Evolutionary conservation across 2,888 invertebrate species (phyloP).

Genomic region (Microchrysa polita): DNA sequence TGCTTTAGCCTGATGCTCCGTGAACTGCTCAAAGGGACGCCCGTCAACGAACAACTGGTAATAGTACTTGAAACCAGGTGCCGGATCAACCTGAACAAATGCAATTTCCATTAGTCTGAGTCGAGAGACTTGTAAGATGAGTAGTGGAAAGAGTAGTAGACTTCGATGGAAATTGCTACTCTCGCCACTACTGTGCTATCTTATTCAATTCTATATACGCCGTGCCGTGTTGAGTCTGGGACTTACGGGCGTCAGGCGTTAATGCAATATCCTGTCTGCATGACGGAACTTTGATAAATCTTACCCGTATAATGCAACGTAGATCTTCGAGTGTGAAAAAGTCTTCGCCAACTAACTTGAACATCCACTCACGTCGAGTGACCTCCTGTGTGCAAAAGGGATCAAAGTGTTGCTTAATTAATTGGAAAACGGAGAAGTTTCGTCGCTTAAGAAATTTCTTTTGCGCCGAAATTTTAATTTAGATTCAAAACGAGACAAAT

Average conservation of each 20-base stretch:
- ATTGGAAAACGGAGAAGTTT: conserved; percentile 3
- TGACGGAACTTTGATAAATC: conserved; percentile 13
- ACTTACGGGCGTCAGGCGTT: too few relatives aligned
- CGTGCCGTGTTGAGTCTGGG: too few relatives aligned
- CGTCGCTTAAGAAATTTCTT: too few relatives aligned
- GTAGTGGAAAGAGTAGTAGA: background rate
- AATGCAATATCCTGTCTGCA: background rate
- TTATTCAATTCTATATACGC: too few relatives aligned
- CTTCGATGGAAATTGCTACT: conserved; percentile 24
- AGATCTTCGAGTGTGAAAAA: conserved; percentile 73
- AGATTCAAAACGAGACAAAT: too few relatives aligned
- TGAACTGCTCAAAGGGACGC: conserved; percentile 80
- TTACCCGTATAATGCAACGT: conserved; percentile 62
- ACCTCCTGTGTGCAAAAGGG: conserved; percentile 73
- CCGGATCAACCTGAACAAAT: conserved; percentile 67
- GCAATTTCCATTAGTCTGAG: conserved; percentile 42
- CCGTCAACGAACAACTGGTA: conserved; percentile 86
- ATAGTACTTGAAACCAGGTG: conserved; percentile 80
- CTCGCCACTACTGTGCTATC: background rate
- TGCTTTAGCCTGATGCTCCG: conserved; percentile 79
- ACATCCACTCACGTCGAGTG: conserved; percentile 87
- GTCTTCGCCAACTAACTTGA: conserved; percentile 88
- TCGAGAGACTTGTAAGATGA: background rate
- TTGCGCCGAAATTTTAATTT: too few relatives aligned
- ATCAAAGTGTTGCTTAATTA: conserved; percentile 20